Base-by-base conservation (phyloP, 2,888 invertebrate genomes). In the Pardosa pseudoannulata region DNA sequence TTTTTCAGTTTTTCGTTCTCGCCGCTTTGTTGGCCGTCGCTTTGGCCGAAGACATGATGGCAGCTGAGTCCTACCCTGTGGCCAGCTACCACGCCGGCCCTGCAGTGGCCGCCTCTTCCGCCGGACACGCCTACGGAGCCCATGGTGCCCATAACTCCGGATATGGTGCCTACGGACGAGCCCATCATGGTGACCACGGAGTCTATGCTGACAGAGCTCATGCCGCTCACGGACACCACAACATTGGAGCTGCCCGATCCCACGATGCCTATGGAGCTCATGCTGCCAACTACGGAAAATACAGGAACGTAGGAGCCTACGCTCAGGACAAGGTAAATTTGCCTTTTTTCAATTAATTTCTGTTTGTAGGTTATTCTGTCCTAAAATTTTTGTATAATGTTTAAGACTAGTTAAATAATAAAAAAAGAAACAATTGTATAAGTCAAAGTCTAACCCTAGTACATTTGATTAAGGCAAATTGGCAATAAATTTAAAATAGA, bases 121-220 rank as follows among this genome's bases (percentile, higher is more conserved):
- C 76, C 23, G 87, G 87, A 23, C 81, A 82, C 28, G 78, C 72
- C 64, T 79, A 88, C 50, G 83, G 79, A 36, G 88, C 75, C 50
- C 79, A 88, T 27, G 79, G 82, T 56, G 68, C 67, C 46, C 74
- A 62, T 6, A 72, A 39, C 64, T 16, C 29, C 31, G 88, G 79
- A 73, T 72, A 88, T 19, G 83, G 83, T 2, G 79, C 82, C 19
- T 56, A 83, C 41, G 88, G 82, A 64, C 31, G 27, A 11, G 65
- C 74, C 41, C 27, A 79, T 72, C 74, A 88, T 31, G 88, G 88
- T 39, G 88, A 88, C 62, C 83, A 83, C 72, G 88, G 88, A 36
- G 65, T 64, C 32, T 79, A 88, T 28, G 79, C 64, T 16, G 79
- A 83, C 72, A 46, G 79, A 2, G 82, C 70, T 28, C 83, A 88